Evolutionary conservation across 2,888 invertebrate genomes (phyloP), one percentile per base, ranked within the genome.

Genomic region (Amitus sp.): DNA sequence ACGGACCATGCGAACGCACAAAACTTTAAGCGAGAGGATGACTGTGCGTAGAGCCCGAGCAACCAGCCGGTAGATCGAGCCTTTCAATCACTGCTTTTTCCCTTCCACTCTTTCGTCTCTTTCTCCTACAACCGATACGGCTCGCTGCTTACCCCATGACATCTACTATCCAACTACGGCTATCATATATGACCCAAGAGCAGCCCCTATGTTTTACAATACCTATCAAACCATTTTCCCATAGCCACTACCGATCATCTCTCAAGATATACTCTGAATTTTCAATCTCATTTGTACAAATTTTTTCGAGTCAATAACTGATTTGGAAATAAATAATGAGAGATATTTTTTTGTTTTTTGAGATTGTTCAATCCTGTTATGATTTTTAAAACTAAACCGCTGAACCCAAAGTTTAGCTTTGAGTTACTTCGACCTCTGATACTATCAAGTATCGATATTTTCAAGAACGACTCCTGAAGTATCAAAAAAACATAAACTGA

Each of bases 1-100:
- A 82, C 77, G 80, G 78, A 71, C 71, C 71, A 67, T 72, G 75
- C 73, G 75, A 75, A 28, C 33, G 30, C 46, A 43, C 37, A 61
- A 57, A 56, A 59, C 61, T 63, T 66, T 54, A 63, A 61, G 52
- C 73, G 76, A 77, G 78, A 70, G 64, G 70, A 73, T 68, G 62
- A 55, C 65, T 54, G 37, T 55, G 63, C 55, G 57, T 60, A 61
- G 57, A n/a, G n/a, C n/a, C 57, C 60, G 60, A 47, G 54, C 54
- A 50, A 61, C 52, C 58, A 59, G 56, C 33, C 50, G 42, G 55
- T 47, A 45, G 30, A 56, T 33, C 62, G 48, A 27, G 50, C 58
- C 58, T 62, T 51, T 62, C 59, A 61, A 64, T 64, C 58, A 64
- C 54, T 58, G 45, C 39, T 47, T 15, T 37, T 37, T 37, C 37